Evolutionary conservation across 2,888 invertebrate species (phyloP).

Genomic region (Melipona bicolor): DNA sequence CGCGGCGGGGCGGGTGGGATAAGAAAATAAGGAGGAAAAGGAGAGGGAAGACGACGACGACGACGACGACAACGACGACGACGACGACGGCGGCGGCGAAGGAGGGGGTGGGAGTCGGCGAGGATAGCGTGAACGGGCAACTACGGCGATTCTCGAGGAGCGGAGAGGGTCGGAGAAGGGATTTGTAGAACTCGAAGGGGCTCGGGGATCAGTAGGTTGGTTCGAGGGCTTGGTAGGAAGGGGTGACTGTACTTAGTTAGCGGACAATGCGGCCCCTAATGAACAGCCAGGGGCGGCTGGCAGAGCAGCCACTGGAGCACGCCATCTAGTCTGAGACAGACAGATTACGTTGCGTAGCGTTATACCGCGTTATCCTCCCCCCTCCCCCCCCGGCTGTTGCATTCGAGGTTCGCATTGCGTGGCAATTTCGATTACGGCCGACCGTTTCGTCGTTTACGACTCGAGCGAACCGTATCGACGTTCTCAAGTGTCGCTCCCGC

Average conservation of each 20-base stretch:
- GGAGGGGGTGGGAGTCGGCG: constrained; percentile 19
- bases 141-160: constrained; percentile 37
- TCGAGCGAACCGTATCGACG: constrained; percentile 60
- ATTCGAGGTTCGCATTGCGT: constrained; percentile 67
- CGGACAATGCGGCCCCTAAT: constrained; percentile 84
- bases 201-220: constrained; percentile 68
- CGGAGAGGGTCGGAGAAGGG: constrained; percentile 57
- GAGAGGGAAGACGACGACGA: constrained; percentile 31
- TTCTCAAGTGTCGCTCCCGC: constrained; percentile 43
- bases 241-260: constrained; percentile 83
- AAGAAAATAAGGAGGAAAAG: constrained; percentile 36
- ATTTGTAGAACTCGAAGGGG: constrained; percentile 61
- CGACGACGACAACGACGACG: background rate
- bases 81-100: constrained; percentile 23
- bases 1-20: background rate
- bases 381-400: constrained; percentile 62
- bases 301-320: constrained; percentile 78
- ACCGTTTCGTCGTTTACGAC: constrained; percentile 62
- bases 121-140: constrained; percentile 41
- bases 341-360: constrained; percentile 80
- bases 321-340: constrained; percentile 80
- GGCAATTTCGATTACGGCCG: constrained; percentile 65
- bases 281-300: constrained; percentile 83
- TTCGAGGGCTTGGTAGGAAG: constrained; percentile 63
- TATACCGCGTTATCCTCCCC: constrained; percentile 72